Base-by-base conservation (phyloP, 2,797 vertebrate species). In the Phalloptychus januarius region DNA sequence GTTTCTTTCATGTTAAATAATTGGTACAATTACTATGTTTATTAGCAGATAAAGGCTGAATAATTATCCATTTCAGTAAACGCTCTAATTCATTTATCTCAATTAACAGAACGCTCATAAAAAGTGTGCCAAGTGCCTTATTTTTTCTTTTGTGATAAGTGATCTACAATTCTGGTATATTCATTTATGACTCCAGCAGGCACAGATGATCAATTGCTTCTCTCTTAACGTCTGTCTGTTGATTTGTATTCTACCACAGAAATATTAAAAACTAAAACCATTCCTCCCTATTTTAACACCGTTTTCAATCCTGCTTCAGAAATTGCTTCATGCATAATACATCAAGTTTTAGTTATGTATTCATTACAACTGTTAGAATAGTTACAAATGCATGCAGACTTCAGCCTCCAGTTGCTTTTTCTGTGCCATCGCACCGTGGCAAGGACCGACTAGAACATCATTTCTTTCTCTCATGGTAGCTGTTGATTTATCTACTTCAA, bases 281-380 rank as follows among this genome's bases (percentile, higher is more conserved):
- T 61, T 82, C 71, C 88, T 83, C 33, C 54, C 42, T 79, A 70
- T 91, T 89, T 90, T 81, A 80, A 89, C 85, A 86, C 71, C 54
- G 69, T 90, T 89, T 89, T 89, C 83, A 79, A 81, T 83, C 83
- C 81, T 77, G 86, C 85, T 81, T 81, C 88, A 93, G 83, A 91
- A 94, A 93, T 91, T 85, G 83, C 88, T 81, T 87, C 83, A 94
- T 95, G 85, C 93, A 95, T 94, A 93, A 94, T 90, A 86, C 89
- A 95, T 94, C 70, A 75, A 78, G 75, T 79, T 88, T 89, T 82
- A 83, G 89, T 93, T 93, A 94, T 93, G 92, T 94, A 94, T 94
- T 95, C 88, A 95, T 94, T 90, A 92, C 88, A 84, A 86, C 85
- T 90, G 88, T 91, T 93, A 91, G 86, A 76, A 82, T 93, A 76